These are phyloP conservation scores for Diogma glabrata DNA, from an alignment of 2,888 invertebrate genomes.

Conservation along the genomic window DNA sequence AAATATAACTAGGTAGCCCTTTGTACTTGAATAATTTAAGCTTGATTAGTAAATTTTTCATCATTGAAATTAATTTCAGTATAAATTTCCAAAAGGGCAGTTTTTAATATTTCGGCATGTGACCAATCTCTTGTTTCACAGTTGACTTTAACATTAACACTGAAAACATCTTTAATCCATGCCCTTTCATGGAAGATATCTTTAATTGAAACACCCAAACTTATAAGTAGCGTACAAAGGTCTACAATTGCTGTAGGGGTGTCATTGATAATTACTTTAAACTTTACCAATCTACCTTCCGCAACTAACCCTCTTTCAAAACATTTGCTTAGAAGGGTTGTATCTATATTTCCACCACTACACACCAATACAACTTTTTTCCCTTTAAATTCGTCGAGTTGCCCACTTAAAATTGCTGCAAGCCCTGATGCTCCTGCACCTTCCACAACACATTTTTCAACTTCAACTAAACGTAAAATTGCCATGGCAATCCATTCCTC, in stretches of 20 bases:
- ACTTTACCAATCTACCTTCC: constrained; percentile 65
- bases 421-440: constrained; percentile 81
- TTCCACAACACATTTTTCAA: constrained; percentile 83
- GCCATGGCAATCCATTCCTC: constrained; percentile 77
- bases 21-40: too few relatives aligned
- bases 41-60: too few relatives aligned
- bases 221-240: constrained; percentile 61
- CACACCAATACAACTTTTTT: constrained; percentile 75
- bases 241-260: constrained; percentile 82
- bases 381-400: constrained; percentile 64
- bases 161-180: constrained; percentile 87
- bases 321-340: constrained; percentile 77
- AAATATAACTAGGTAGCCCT: too few relatives aligned
- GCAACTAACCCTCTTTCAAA: constrained; percentile 80
- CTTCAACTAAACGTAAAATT: constrained; percentile 64
- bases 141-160: constrained; percentile 67
- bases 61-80: constrained; percentile 42
- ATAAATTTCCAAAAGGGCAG: constrained; percentile 44
- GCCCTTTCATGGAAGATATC: constrained; percentile 94
- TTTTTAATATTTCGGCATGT: constrained; percentile 55
- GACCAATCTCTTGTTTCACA: constrained; percentile 78
- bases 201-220: constrained; percentile 79
- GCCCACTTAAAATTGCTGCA: constrained; percentile 72
- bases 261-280: constrained; percentile 70
- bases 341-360: constrained; percentile 87